Conservation (phyloP, 2,113 vertebrate genomes). For the Cryptoleucopteryx plumbea region DNA sequence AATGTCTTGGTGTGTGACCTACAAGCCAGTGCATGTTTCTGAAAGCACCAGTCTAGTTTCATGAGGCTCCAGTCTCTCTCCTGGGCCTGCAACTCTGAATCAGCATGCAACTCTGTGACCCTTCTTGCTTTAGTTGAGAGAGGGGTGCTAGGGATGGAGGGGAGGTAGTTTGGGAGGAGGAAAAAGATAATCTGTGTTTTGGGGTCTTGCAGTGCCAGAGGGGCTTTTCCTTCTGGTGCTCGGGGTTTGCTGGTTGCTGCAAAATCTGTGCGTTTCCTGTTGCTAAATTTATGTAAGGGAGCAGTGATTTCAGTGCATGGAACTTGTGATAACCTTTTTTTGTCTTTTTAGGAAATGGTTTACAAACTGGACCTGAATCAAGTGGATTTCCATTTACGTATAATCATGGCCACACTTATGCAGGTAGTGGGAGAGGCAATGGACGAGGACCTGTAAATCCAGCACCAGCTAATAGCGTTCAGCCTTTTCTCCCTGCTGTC, state of each 20-base stretch:
- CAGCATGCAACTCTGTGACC: not conserved
- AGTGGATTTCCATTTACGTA: slow-evolving; percentile 71
- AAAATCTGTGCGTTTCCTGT: not conserved
- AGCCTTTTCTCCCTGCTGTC: slow-evolving; percentile 78
- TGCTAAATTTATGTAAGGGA: not conserved
- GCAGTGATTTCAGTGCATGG: not conserved
- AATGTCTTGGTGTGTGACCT: not conserved
- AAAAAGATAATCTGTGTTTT: not conserved
- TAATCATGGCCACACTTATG: slow-evolving; percentile 68
- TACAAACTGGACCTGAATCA: slow-evolving; percentile 75
- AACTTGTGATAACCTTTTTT: not conserved
- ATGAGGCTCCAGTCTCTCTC: not conserved
- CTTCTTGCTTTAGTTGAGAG: not conserved
- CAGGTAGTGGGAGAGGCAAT: slow-evolving; percentile 80
- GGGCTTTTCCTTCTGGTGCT: not conserved
- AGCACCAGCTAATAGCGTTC: slow-evolving; percentile 65
- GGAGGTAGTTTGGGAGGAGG: not conserved
- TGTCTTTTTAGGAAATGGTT: slow-evolving; percentile 83
- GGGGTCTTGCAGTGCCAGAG: not conserved
- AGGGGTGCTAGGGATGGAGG: not conserved
- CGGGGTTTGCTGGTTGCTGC: not conserved
- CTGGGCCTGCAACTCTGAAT: not conserved
- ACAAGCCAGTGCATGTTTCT: not conserved
- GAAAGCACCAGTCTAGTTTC: not conserved
- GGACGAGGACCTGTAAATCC: slow-evolving; percentile 78